A percentile compares a stretch with the other conserved stretches of the same genome.
phyloP scores from a whole-genome alignment of 2,797 vertebrate genomes.

The Glyptemys insculpta region DNA sequence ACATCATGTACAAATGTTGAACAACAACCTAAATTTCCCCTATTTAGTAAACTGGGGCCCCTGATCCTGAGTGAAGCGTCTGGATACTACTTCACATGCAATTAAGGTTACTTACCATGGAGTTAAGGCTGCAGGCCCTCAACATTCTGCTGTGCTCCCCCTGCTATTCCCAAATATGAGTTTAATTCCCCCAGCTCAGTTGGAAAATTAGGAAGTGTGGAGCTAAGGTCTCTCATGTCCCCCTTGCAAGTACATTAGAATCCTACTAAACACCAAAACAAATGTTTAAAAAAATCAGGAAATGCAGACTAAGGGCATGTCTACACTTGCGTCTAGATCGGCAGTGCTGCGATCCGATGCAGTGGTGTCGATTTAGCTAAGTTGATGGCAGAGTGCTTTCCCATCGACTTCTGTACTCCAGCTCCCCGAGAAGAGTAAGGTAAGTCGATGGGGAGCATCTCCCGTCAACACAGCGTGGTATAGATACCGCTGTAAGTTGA shows the following conservation, averaged over 20 bases:
- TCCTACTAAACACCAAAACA: not conserved
- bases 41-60: not conserved
- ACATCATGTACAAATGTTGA: not conserved
- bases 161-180: not conserved
- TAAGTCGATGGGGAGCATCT: no score
- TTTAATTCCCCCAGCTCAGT: not conserved
- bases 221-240: not conserved
- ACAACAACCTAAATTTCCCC: not conserved
- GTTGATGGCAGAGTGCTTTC: no score
- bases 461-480: fast-evolving
- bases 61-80: not conserved
- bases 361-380: no score
- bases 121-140: not conserved
- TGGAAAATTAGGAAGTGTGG: not conserved
- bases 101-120: not conserved
- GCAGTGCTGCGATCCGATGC: no score
- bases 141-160: not conserved
- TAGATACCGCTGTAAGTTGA: no score
- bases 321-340: no score
- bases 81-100: not conserved
- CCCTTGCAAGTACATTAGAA: not conserved
- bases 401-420: no score
- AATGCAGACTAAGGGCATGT: no score
- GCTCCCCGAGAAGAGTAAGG: no score
- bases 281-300: not conserved